Evolutionary conservation across 2,888 invertebrate genomes (phyloP).

Genomic region (Philopedon plagiatum): DNA sequence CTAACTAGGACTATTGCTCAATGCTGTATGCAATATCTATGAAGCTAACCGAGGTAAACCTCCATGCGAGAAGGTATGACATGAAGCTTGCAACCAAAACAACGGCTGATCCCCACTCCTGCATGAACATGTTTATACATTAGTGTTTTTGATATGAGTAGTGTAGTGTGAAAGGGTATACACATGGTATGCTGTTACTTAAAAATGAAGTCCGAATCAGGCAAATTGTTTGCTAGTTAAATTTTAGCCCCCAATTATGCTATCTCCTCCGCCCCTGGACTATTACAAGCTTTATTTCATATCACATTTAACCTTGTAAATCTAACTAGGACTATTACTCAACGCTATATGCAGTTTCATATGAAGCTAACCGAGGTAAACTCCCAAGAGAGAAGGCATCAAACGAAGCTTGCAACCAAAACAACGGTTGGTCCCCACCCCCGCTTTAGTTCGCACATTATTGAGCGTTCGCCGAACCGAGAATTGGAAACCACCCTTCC

Average conservation of each 20-base stretch:
- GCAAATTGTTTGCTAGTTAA: no score
- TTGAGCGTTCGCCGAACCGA: conserved; percentile 75
- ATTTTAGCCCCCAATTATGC: no score
- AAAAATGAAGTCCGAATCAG: no score
- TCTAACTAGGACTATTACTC: conserved; percentile 16
- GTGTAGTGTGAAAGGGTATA: no score
- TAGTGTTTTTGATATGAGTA: no score
- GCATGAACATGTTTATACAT: no score
- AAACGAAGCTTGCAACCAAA: conserved; percentile 70
- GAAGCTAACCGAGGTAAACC: conserved; percentile 51
- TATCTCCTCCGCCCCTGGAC: no score
- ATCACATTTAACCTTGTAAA: no score
- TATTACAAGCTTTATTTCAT: no score
- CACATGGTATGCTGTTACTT: no score
- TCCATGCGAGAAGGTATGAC: conserved; percentile 67
- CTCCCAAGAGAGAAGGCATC: conserved; percentile 66
- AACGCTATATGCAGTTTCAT: conserved; percentile 28
- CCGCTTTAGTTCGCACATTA: conserved; percentile 75
- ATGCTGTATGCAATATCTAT: conserved; percentile 27
- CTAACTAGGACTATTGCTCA: conserved; percentile 14
- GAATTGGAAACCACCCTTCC: conserved; percentile 70
- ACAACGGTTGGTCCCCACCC: conserved; percentile 62
- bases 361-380: conserved; percentile 41
- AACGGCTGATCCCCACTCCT: conserved; percentile 62
- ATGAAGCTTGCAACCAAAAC: conserved; percentile 70